Evolutionary conservation across 2,888 invertebrate genomes (phyloP).

Genomic region (Nysson spinosus): DNA sequence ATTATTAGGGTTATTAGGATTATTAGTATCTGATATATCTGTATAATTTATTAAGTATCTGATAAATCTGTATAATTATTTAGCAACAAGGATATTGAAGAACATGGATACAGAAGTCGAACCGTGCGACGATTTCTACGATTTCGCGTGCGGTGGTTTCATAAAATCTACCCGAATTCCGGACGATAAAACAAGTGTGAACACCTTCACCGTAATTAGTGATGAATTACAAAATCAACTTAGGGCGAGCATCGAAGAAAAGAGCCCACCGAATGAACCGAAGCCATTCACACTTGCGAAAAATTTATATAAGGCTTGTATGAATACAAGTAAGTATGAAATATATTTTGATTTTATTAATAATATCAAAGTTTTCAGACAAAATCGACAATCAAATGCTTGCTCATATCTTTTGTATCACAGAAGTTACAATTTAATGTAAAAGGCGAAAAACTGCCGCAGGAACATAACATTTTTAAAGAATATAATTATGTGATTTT

Average conservation of each 20-base stretch:
- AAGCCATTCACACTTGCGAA: constrained; percentile 88
- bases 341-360: not conserved
- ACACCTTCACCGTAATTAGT: constrained; percentile 86
- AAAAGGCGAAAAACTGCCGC: no score
- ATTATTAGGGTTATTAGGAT: no score
- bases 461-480: no score
- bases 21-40: no score
- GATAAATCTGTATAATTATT: no score
- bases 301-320: constrained; percentile 90
- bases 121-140: constrained; percentile 91
- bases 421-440: no score
- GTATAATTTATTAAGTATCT: no score
- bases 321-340: constrained; percentile 88
- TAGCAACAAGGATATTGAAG: constrained; percentile 84
- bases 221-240: constrained; percentile 87
- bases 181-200: constrained; percentile 89
- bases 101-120: constrained; percentile 86
- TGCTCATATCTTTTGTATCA: no score
- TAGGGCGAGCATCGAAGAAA: constrained; percentile 84
- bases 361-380: no score
- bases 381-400: no score
- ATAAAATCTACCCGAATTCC: constrained; percentile 85
- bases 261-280: constrained; percentile 79
- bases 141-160: constrained; percentile 88
- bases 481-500: no score